Conservation (phyloP, 2,888 invertebrate species). For the Thera obeliscata region DNA sequence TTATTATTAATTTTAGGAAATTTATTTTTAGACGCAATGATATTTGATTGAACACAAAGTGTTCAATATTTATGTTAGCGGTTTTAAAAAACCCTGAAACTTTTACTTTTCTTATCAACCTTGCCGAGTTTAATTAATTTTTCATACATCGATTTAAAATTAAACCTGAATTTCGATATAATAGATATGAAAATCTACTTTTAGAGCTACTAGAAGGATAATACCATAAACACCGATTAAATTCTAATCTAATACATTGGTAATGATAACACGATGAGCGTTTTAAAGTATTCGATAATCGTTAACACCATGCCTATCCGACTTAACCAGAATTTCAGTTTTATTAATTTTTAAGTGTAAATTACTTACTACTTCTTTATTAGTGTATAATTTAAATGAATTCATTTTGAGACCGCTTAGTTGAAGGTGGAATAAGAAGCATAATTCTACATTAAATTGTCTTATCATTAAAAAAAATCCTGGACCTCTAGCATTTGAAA, state of each 20-base stretch:
- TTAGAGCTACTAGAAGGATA: conserved; percentile 1
- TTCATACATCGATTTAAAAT: neutral
- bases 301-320: neutral
- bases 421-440: no score
- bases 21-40: no score
- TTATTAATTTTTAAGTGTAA: neutral
- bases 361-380: neutral
- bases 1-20: neutral
- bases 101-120: neutral
- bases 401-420: no score
- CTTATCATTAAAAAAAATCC: no score
- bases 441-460: no score
- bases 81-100: neutral
- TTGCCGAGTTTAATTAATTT: neutral
- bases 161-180: neutral
- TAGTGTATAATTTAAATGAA: neutral
- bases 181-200: neutral
- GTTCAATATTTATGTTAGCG: neutral
- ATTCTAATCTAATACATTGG: neutral
- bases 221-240: neutral
- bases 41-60: neutral
- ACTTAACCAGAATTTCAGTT: neutral
- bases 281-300: neutral
- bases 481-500: no score
- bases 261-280: neutral